These are phyloP conservation scores for Trachurus trachurus DNA, from an alignment of 2,797 vertebrate genomes.

Conservation along the genomic window DNA sequence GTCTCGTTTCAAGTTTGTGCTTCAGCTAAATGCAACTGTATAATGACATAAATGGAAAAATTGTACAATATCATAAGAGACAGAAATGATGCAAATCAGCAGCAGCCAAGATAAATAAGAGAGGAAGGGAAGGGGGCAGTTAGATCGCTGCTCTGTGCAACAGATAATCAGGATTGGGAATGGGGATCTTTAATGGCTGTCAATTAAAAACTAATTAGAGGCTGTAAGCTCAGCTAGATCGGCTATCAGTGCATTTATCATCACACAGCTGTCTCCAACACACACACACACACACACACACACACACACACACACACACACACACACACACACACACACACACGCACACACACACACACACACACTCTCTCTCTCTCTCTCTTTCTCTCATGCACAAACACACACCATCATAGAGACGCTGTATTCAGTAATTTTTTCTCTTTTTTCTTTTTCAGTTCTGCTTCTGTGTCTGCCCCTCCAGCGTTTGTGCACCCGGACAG, in stretches of 20 bases:
- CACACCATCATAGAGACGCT: conserved; percentile 45
- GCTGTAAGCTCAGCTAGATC: conserved; percentile 80
- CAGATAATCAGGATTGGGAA: conserved; percentile 83
- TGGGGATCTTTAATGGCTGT: conserved; percentile 85
- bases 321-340: conserved; percentile 17
- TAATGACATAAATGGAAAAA: neutral
- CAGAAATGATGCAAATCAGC: conserved; percentile 37
- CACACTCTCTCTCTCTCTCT: too few species aligned
- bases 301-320: conserved; percentile 11
- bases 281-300: conserved; percentile 14
- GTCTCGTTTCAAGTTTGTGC: neutral
- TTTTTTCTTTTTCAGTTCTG: conserved; percentile 17
- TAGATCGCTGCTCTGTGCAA: conserved; percentile 63
- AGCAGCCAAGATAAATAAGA: conserved; percentile 35
- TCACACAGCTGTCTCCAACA: conserved; percentile 64
- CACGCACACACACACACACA: conserved; percentile 11
- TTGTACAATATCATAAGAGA: conserved; percentile 3
- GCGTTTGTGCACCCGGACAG: conserved; percentile 19
- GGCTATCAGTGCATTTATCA: conserved; percentile 83
- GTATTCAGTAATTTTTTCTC: conserved; percentile 24
- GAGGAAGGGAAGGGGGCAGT: conserved; percentile 40
- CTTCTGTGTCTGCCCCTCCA: conserved; percentile 31
- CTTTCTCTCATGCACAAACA: neutral
- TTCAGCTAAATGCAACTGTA: neutral
- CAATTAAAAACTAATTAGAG: conserved; percentile 88